Evolutionary conservation across 2,888 invertebrate species (phyloP), one percentile per base, ranked within the genome.

Genomic region (Drosophila dives): DNA sequence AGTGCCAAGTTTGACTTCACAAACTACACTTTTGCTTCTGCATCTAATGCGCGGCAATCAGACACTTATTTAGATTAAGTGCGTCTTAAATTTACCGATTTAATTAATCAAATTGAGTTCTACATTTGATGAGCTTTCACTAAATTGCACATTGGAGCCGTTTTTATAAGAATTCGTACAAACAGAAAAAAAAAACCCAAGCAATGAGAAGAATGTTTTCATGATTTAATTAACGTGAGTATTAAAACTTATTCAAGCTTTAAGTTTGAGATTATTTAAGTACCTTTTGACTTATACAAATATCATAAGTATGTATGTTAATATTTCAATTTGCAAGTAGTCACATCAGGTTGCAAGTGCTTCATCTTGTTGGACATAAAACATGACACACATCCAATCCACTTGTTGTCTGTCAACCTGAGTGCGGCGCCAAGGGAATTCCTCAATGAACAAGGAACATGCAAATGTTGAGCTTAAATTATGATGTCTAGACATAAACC

Each of bases 61-160:
- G 75, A 55, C 80, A 74, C 75, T 72, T 80, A 74, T 71, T 69
- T 70, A 71, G 86, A 84, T 77, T 86, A 90, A 75, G 66, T 84
- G 61, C 63, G 64, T 64, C 67, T 68, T 76, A 61, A 79, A 81
- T 70, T 76, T 68, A 53, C 54, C 50, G 59, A 73, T 72, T 80
- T 89, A 86, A 86, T 90, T 90, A 89, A 90, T 84, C 77, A 80
- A 90, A 90, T 75, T 84, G 67, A 77, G 64, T 77, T 79, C 49
- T 65, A 67, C 64, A 65, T 72, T 63, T 73, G 55, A 74, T 70
- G 56, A 55, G 62, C 26, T 48, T 29, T 49, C 26, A 20, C 34
- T 29, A 36, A 60, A 50, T 56, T 56, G 20, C 15, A 32, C 29
- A 11, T 20, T 32, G n/a, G 6, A 45, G 45, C 20, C 45, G 29